A percentile compares a stretch with the other conserved stretches of the same genome.
Conservation (phyloP, 1,140 invertebrate genomes). For the Vanessa tameamea region DNA sequence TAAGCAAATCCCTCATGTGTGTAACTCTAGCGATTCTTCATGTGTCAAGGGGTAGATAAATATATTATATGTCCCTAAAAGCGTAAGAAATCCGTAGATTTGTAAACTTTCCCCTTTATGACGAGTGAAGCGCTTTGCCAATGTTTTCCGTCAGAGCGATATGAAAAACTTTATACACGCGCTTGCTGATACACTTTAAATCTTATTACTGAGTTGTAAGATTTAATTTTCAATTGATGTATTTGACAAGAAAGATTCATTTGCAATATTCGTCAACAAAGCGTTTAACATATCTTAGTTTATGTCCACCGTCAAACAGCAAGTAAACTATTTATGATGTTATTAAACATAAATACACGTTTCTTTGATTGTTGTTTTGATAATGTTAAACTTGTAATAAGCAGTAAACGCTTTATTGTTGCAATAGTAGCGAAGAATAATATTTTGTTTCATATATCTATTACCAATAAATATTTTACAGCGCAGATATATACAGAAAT, state of each 20-base stretch:
- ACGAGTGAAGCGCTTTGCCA: conserved; percentile 67
- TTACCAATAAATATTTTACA: conserved; percentile 9
- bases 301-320: conserved; percentile 55
- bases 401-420: conserved; percentile 37
- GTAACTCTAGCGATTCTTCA: conserved; percentile 69
- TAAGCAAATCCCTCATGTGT: conserved; percentile 64
- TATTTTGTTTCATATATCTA: conserved; percentile 21
- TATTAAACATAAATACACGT: conserved; percentile 39
- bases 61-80: conserved; percentile 77
- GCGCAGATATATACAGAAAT: not conserved
- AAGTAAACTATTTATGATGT: conserved; percentile 56
- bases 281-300: conserved; percentile 70
- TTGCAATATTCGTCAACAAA: conserved; percentile 65
- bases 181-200: conserved; percentile 38
- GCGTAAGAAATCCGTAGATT: conserved; percentile 79
- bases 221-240: conserved; percentile 36
- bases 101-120: conserved; percentile 79
- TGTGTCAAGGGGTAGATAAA: conserved; percentile 78
- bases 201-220: conserved; percentile 15
- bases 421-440: conserved; percentile 26
- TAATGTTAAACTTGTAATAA: conserved; percentile 39
- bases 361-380: conserved; percentile 43
- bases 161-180: conserved; percentile 69
- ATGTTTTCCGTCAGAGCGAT: conserved; percentile 75
- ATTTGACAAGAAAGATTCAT: conserved; percentile 59